phyloP scores from a whole-genome alignment of 2,797 vertebrate genomes.

The Austrolebias charrua region DNA sequence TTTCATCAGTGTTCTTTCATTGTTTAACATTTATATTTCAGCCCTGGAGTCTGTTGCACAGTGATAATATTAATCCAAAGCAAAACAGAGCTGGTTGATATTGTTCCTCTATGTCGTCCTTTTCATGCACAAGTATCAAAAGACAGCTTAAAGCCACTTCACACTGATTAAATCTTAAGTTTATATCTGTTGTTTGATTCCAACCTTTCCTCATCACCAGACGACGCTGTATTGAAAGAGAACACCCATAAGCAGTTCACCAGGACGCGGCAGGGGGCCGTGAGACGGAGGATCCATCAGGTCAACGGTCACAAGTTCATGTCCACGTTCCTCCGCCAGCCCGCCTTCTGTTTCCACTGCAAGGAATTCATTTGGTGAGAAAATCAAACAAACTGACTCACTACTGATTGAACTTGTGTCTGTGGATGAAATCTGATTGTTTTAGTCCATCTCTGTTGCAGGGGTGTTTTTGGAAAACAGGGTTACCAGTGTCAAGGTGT shows the following conservation, averaged over 20 bases:
- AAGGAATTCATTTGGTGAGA: slow-evolving; percentile 97
- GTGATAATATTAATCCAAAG: too few species aligned
- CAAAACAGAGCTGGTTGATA: too few species aligned
- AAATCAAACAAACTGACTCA: accelerated
- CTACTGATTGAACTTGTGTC: neutral
- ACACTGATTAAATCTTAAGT: neutral
- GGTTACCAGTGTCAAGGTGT: slow-evolving; percentile 99
- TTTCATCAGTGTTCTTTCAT: too few species aligned
- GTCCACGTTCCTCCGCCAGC: slow-evolving; percentile 94
- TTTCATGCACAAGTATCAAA: too few species aligned
- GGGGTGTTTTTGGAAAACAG: slow-evolving; percentile 98
- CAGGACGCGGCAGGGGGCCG: slow-evolving; percentile 88
- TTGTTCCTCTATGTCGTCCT: too few species aligned
- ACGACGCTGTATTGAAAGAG: slow-evolving; percentile 68
- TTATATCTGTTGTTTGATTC: slow-evolving; percentile 1
- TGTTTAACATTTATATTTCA: too few species aligned
- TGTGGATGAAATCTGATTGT: slow-evolving; percentile 21
- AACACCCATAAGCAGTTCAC: slow-evolving; percentile 88
- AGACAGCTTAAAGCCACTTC: too few species aligned
- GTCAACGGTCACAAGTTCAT: slow-evolving; percentile 99
- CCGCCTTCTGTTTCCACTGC: slow-evolving; percentile 98
- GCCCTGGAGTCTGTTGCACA: too few species aligned
- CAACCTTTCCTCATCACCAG: slow-evolving; percentile 43
- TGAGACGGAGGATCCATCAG: slow-evolving; percentile 91
- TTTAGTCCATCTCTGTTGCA: slow-evolving; percentile 67